Evolutionary conservation across 1,140 invertebrate species (phyloP).

Genomic region (Camponotus pennsylvanicus): DNA sequence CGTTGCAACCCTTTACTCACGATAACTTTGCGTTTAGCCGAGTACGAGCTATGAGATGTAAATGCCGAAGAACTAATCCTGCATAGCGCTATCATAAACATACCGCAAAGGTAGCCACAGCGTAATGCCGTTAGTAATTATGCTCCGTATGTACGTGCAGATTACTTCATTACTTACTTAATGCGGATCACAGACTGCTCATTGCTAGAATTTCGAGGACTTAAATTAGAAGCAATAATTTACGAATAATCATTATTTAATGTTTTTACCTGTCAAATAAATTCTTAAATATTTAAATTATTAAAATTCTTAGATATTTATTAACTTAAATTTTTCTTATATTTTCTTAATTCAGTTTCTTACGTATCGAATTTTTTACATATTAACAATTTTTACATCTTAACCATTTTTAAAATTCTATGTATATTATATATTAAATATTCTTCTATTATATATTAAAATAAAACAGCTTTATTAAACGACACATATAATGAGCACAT

Average conservation of each 20-base stretch:
- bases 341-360: background rate
- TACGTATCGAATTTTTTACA: too few relatives aligned
- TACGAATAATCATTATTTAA: background rate
- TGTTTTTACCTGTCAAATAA: background rate
- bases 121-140: constrained; percentile 49
- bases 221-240: constrained; percentile 53
- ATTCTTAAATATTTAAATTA: background rate
- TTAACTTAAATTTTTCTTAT: background rate
- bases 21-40: constrained; percentile 45
- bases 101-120: constrained; percentile 41
- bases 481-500: background rate
- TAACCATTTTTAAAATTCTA: too few relatives aligned
- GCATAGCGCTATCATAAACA: constrained; percentile 15
- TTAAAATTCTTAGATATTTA: background rate
- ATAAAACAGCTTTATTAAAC: background rate
- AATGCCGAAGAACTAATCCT: constrained; percentile 53
- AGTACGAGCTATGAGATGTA: constrained; percentile 24
- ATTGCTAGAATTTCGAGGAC: constrained; percentile 9
- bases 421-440: too few relatives aligned
- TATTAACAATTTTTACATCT: too few relatives aligned
- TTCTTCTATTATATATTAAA: too few relatives aligned
- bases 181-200: constrained; percentile 20
- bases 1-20: constrained; percentile 55
- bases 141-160: constrained; percentile 10
- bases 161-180: constrained; percentile 51